These are phyloP conservation scores for Caenorhabditis sinica DNA, from an alignment of 2,888 invertebrate species.

Conservation along the genomic window DNA sequence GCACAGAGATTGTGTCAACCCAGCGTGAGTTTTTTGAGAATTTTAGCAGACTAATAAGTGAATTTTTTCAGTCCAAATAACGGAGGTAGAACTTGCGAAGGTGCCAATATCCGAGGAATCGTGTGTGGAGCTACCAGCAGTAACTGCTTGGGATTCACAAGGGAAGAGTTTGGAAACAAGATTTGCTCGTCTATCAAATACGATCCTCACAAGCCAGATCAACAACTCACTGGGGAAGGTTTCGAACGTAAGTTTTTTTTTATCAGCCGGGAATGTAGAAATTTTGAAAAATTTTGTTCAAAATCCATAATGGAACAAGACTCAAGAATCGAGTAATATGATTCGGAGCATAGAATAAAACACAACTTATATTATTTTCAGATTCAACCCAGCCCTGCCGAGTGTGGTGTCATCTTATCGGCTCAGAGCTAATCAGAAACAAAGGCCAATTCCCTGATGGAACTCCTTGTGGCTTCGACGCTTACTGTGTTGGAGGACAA, in stretches of 20 bases:
- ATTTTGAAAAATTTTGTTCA: not conserved
- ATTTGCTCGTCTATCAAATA: conserved; percentile 73
- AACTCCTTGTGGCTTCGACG: conserved; percentile 81
- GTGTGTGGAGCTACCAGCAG: conserved; percentile 79
- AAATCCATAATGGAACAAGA: not conserved
- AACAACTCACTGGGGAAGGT: conserved; percentile 82
- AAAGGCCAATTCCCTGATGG: conserved; percentile 84
- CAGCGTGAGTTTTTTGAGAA: conserved; percentile 77
- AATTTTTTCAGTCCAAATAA: conserved; percentile 81
- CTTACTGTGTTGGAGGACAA: conserved; percentile 82
- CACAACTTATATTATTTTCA: too few species aligned
- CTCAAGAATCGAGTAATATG: not conserved
- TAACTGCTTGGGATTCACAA: conserved; percentile 70
- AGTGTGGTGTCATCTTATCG: conserved; percentile 83
- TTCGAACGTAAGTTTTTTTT: conserved; percentile 81
- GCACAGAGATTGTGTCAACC: conserved; percentile 81
- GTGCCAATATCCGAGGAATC: conserved; percentile 80
- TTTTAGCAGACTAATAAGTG: not conserved
- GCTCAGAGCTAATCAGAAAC: conserved; percentile 83
- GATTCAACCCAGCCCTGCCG: conserved; percentile 83
- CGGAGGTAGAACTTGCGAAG: conserved; percentile 80
- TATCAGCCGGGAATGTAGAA: too few species aligned
- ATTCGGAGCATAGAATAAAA: too few species aligned
- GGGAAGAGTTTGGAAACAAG: conserved; percentile 81
- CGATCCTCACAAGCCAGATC: conserved; percentile 81